Percentiles rank a stretch among this genome's conserved stretches.
Evolutionary conservation across 64 coral and sea anemone genomes (phyloP).

Genomic region (Anthopleura sola): DNA sequence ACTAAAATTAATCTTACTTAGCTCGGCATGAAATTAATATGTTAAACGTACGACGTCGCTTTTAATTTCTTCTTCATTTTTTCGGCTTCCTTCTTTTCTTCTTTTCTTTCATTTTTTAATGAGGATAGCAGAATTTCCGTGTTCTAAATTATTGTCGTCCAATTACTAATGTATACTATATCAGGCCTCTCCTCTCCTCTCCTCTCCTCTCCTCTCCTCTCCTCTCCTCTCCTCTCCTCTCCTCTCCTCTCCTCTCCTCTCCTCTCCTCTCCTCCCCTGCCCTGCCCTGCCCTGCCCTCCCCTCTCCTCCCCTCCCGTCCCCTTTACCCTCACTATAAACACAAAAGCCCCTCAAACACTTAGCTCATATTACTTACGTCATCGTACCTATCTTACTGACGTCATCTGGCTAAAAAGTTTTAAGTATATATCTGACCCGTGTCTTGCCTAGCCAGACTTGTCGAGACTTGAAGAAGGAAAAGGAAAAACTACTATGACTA

Average conservation of each 20-base stretch:
- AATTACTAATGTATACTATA: too few relatives aligned
- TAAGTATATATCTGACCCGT: background rate
- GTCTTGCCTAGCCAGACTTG: background rate
- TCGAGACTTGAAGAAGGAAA: too few relatives aligned
- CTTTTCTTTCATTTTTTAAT: background rate
- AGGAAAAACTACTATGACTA: too few relatives aligned
- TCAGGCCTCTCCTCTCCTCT: too few relatives aligned
- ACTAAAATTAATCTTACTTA: too few relatives aligned
- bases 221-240: background rate
- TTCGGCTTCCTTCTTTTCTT: background rate
- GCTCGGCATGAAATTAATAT: too few relatives aligned
- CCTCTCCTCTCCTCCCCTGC: background rate
- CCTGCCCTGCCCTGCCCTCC: background rate
- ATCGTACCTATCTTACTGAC: background rate
- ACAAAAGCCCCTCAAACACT: too few relatives aligned
- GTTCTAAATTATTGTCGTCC: too few relatives aligned
- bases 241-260: background rate
- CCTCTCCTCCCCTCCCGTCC: background rate
- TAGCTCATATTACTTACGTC: background rate
- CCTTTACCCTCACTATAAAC: too few relatives aligned
- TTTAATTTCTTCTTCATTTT: background rate
- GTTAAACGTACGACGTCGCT: too few relatives aligned
- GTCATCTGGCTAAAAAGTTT: background rate
- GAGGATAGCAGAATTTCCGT: too few relatives aligned
- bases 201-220: too few relatives aligned